Percentiles rank a stretch among this genome's conserved stretches.
Conservation (phyloP, 2,888 invertebrate species). For the Leptopterna dolabrata region DNA sequence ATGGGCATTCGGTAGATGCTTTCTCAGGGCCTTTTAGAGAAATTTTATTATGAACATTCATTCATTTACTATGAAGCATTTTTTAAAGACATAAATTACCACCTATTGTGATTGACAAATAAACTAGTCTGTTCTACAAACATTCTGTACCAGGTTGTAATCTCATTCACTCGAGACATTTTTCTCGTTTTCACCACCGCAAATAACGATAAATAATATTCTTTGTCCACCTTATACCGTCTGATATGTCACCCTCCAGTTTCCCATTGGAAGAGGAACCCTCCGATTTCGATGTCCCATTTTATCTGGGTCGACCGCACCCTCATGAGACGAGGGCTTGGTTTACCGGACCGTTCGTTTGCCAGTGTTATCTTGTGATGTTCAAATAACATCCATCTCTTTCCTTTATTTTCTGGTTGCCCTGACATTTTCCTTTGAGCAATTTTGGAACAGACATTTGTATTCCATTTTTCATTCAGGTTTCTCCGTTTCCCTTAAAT, state of each 20-base stretch:
- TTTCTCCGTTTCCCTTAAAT: no score
- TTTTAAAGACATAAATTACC: no score
- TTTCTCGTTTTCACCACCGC: not conserved
- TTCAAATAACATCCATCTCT: conserved; percentile 1
- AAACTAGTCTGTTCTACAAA: no score
- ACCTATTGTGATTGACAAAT: no score
- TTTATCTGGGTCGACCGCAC: not conserved
- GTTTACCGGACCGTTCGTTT: not conserved
- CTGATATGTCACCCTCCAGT: not conserved
- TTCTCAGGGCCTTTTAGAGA: no score
- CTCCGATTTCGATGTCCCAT: not conserved
- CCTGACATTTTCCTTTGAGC: not conserved
- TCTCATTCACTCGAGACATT: not conserved
- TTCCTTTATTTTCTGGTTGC: not conserved
- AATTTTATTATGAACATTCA: no score
- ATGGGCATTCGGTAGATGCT: no score
- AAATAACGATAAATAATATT: no score
- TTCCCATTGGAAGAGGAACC: not conserved
- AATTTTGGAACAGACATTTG: no score
- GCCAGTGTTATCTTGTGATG: not conserved
- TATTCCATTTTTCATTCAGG: no score
- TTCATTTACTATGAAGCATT: no score
- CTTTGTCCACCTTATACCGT: not conserved
- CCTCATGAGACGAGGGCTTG: not conserved
- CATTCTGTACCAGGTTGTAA: not conserved